A percentile compares a stretch with the other conserved stretches of the same genome.
phyloP scores from a whole-genome alignment of 2,797 vertebrate genomes.

The Urosaurus nigricauda region DNA sequence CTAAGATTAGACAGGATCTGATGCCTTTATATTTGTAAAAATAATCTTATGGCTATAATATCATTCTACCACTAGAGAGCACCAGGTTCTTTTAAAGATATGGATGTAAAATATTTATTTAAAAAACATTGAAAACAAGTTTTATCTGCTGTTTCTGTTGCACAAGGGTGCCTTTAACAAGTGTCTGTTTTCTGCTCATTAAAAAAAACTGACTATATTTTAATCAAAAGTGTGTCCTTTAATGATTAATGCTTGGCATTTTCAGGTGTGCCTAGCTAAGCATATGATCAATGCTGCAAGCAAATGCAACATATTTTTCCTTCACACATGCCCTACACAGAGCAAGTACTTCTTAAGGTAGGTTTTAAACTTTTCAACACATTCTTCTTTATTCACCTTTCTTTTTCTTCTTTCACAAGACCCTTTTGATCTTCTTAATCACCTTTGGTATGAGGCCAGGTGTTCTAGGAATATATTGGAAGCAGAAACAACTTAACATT shows the following conservation, averaged over 20 bases:
- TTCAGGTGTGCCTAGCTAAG: not conserved
- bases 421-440: not conserved
- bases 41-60: not conserved
- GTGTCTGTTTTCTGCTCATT: not conserved
- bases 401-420: not conserved
- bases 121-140: not conserved
- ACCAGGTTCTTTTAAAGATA: conserved; percentile 2
- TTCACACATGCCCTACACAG: no score
- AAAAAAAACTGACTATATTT: not conserved
- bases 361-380: no score
- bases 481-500: not conserved
- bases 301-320: not conserved
- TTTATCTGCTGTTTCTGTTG: not conserved
- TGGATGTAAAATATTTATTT: not conserved
- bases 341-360: no score
- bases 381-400: not conserved
- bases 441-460: not conserved
- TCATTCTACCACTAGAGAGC: conserved; percentile 21
- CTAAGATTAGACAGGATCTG: no score
- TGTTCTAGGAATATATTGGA: not conserved
- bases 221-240: not conserved
- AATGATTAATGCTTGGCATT: not conserved
- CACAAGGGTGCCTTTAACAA: not conserved
- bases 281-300: not conserved
- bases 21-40: not conserved